Evolutionary conservation across 2,797 vertebrate genomes (phyloP).

Genomic region (Pampus argenteus): DNA sequence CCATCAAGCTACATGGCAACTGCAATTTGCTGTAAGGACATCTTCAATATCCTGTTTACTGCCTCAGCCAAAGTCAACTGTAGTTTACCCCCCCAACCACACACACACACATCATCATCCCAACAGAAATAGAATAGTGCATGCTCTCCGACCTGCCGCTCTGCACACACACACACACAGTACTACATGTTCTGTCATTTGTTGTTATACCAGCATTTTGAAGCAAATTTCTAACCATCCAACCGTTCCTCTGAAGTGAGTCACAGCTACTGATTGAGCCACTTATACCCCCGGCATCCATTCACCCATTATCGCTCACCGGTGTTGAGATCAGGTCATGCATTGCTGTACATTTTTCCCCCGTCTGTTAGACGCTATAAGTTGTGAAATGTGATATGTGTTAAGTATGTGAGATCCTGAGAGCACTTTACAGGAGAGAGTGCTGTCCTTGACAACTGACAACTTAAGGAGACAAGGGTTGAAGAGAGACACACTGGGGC

Average conservation of each 20-base stretch:
- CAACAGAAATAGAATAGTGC: neutral
- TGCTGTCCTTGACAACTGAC: constrained; percentile 42
- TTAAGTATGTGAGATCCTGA: constrained; percentile 42
- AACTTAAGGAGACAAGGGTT: neutral
- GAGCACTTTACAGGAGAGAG: constrained; percentile 43
- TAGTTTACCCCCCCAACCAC: neutral
- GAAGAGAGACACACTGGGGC: constrained; percentile 1
- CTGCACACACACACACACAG: neutral
- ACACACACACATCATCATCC: neutral
- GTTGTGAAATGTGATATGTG: constrained; percentile 52
- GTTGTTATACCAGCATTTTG: neutral
- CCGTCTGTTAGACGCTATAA: constrained; percentile 11
- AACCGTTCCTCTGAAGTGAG: neutral
- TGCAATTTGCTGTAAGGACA: constrained; percentile 55
- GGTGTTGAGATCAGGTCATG: constrained; percentile 18
- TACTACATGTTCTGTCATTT: neutral
- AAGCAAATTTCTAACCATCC: neutral
- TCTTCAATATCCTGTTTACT: constrained; percentile 62
- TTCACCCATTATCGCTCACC: constrained; percentile 1
- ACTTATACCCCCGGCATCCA: constrained; percentile 23
- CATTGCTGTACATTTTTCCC: neutral
- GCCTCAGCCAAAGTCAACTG: constrained; percentile 39
- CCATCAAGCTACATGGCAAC: constrained; percentile 36
- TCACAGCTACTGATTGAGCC: constrained; percentile 48
- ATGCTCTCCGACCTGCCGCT: neutral